Percentiles rank a stretch among this genome's conserved stretches.
Conservation (phyloP, 2,113 vertebrate species). For the Meriones unguiculatus region DNA sequence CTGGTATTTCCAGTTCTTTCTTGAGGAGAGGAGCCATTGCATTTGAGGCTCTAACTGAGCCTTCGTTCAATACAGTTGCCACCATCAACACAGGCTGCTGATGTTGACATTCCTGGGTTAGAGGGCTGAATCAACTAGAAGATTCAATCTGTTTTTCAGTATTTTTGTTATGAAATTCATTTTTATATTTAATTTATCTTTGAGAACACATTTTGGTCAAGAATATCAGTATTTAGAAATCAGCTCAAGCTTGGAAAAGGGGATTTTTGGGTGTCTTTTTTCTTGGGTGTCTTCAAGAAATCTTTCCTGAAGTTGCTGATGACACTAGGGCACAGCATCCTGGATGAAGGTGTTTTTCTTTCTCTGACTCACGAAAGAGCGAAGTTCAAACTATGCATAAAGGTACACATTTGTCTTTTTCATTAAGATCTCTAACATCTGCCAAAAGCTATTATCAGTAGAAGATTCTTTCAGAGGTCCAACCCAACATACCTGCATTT, state of each 20-base stretch:
- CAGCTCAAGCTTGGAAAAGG: not conserved
- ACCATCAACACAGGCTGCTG: rapidly evolving
- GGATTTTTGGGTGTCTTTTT: slow-evolving; percentile 28
- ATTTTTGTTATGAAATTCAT: not conserved
- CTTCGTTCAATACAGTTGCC: not conserved
- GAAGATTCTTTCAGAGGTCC: slow-evolving; percentile 19
- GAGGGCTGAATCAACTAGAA: rapidly evolving
- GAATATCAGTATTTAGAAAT: slow-evolving; percentile 41
- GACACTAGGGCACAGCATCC: not conserved
- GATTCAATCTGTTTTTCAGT: not conserved
- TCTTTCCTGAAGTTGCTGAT: not conserved
- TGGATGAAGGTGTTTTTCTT: not conserved
- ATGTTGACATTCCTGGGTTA: not conserved
- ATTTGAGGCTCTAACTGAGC: not conserved
- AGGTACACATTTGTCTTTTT: not conserved
- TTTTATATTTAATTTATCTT: slow-evolving; percentile 38
- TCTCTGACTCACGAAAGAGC: not conserved
- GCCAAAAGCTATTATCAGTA: not conserved
- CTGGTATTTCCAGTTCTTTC: not conserved
- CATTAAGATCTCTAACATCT: not conserved
- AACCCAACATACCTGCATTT: not conserved
- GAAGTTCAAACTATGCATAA: slow-evolving; percentile 17
- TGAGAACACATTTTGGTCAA: slow-evolving; percentile 14
- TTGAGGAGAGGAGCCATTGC: not conserved
- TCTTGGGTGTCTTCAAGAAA: not conserved